Evolutionary conservation across 53 echinoderm and acorn worm genomes (phyloP), one percentile per base, ranked within the genome.

Genomic region (Hippasteria phrygiana): DNA sequence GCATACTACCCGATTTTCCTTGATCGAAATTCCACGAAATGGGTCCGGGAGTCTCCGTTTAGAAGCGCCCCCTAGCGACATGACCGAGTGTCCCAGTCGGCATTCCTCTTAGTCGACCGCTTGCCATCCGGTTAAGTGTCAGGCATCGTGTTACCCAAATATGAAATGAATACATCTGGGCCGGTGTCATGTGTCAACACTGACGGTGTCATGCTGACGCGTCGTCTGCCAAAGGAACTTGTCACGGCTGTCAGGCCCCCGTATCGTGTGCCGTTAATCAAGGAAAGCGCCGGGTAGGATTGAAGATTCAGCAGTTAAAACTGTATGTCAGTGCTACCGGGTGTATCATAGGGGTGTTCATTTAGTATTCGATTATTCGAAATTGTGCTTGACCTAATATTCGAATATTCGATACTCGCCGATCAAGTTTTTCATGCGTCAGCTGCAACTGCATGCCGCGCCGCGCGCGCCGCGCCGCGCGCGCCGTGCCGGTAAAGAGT

Each of bases 91-190:
- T 63, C 69, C 69, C 59, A 7, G 0, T 67, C 22, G 14, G 7
- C 69, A 10, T 35, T 67, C 18, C 3, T 33, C 69, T 14, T 7
- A 33, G 10, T 5, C 14, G 69, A 26, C 33, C 34, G 32, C 69
- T 26, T 67, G 32, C 53, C n/a, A 32, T 6, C 12, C 18, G 18
- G 16, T 43, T 71, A 20, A 27, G 10, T 22, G 53, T 45, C 36
- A 1, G 18, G 33, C n/a, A 62, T 78, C 55, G 3, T 11, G 1
- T 13, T 65, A 47, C 82, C 26, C 12, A 83, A 66, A 67, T 83
- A 66, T 83, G 83, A 83, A 67, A 83, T 83, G 14, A 83, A 83
- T 83, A 46, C 67, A 83, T 83, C 67, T 38, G 38, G 54, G 77
- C 54, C 38, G 71, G 55, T 53, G 77, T 31, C 77, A 4, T 12